phyloP scores from a whole-genome alignment of 1,140 invertebrate species.

The Alviniconcha marisindica region DNA sequence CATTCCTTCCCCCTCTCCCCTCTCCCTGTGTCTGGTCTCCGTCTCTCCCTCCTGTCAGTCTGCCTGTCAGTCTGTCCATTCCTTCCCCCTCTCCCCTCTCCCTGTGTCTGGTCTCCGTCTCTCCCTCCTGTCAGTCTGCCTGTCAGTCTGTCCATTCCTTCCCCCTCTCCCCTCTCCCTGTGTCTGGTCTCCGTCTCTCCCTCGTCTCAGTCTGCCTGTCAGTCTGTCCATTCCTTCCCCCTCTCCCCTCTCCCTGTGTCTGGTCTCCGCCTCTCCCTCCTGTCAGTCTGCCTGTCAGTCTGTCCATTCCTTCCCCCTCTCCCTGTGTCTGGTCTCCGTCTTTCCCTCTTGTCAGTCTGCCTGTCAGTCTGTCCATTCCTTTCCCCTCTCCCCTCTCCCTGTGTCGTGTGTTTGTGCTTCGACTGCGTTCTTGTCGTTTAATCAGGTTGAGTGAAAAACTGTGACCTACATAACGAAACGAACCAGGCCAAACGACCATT shows the following conservation, averaged over 20 bases:
- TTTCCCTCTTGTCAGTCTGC: background rate
- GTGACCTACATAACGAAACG: background rate
- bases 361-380: background rate
- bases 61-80: background rate
- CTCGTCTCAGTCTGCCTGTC: background rate
- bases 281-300: too few relatives aligned
- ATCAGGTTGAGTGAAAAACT: background rate
- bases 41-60: too few relatives aligned
- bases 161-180: too few relatives aligned
- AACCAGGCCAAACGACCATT: background rate
- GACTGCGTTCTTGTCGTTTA: background rate
- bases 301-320: background rate
- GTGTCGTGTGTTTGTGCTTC: background rate
- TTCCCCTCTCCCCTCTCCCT: background rate
- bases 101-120: too few relatives aligned
- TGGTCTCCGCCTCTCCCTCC: too few relatives aligned
- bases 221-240: background rate
- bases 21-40: too few relatives aligned
- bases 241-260: too few relatives aligned
- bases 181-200: background rate
- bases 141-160: too few relatives aligned
- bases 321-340: background rate
- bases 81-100: too few relatives aligned
- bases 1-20: too few relatives aligned
- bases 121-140: too few relatives aligned